These are phyloP conservation scores for Rhadina sibilatrix DNA, from an alignment of 2,113 vertebrate genomes.

Conservation along the genomic window DNA sequence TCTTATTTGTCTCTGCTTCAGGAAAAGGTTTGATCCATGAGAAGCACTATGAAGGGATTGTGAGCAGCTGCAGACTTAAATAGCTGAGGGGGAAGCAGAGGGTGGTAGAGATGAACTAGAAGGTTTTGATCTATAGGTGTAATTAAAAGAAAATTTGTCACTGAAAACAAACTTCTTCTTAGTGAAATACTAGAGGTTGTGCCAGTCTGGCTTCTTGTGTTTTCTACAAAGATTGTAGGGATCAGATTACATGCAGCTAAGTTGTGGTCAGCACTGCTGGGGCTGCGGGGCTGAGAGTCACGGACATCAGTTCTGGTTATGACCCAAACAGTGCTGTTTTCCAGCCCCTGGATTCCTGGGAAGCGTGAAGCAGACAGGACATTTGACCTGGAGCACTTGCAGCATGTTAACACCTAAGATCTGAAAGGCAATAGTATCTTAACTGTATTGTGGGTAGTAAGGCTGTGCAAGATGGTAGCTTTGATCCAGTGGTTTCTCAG, in stretches of 20 bases:
- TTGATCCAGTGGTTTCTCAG: background rate
- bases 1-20: background rate
- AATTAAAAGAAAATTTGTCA: background rate
- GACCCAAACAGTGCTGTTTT: background rate
- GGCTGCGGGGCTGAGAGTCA: background rate
- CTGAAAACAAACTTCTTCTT: background rate
- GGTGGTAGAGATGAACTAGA: background rate
- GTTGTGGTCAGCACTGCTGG: fast-evolving
- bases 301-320: background rate
- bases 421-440: background rate
- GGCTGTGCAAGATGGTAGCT: fast-evolving
- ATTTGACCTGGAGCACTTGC: background rate
- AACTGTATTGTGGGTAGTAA: background rate
- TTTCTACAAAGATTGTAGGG: background rate
- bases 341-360: background rate
- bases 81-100: background rate
- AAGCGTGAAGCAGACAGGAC: fast-evolving
- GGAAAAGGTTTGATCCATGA: background rate
- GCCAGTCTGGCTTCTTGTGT: background rate
- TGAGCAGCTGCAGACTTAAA: background rate
- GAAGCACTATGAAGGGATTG: background rate
- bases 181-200: background rate
- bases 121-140: background rate
- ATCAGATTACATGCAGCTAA: background rate
- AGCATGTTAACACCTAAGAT: background rate